phyloP scores from a whole-genome alignment of 2,797 vertebrate species.

The Tokudaia muenninki region DNA sequence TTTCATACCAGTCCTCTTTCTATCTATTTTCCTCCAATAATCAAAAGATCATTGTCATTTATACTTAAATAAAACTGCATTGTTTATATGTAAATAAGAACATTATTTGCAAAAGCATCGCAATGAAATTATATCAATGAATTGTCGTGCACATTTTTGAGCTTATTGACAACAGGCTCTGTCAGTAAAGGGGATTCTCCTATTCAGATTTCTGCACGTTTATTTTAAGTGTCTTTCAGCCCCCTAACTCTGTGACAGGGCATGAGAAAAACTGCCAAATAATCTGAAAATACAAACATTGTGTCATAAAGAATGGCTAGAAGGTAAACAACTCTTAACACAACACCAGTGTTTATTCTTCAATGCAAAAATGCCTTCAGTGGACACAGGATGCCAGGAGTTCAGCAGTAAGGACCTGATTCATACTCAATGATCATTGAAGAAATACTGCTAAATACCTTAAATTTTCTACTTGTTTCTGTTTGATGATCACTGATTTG shows the following conservation, averaged over 20 bases:
- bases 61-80: background rate
- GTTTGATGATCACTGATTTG: too few relatives aligned
- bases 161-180: background rate
- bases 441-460: background rate
- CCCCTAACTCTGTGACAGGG: background rate
- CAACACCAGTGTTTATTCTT: background rate
- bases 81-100: background rate
- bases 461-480: too few relatives aligned
- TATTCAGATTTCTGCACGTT: background rate
- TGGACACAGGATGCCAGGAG: too few relatives aligned
- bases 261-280: background rate
- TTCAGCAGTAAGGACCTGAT: background rate
- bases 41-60: background rate
- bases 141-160: too few relatives aligned
- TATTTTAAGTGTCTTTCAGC: background rate
- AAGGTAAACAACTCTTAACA: background rate
- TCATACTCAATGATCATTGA: background rate
- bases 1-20: background rate
- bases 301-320: too few relatives aligned
- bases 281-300: background rate
- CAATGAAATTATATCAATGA: background rate
- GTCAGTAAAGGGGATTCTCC: fast-evolving
- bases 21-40: background rate
- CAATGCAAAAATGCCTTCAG: background rate
- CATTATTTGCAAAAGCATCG: background rate